A percentile compares a stretch with the other conserved stretches of the same genome.
Conservation (phyloP, 1,140 invertebrate genomes). For the Thaumetopoea pityocampa region DNA sequence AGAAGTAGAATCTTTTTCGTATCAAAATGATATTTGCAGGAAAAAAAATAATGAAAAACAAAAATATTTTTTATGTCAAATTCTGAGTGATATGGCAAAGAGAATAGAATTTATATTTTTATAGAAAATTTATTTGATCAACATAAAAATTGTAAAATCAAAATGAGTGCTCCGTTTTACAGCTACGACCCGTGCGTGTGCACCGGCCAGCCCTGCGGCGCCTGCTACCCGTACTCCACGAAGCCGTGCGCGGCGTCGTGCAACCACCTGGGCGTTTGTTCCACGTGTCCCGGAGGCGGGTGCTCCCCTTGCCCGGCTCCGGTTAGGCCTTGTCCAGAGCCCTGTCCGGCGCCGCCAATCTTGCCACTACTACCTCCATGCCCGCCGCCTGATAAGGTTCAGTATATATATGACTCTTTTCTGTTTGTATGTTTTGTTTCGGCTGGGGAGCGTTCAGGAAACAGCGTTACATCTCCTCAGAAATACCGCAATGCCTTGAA, state of each 20-base stretch:
- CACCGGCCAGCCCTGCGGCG: constrained; percentile 50
- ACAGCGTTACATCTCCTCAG: too few species aligned
- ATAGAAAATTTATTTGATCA: constrained; percentile 16
- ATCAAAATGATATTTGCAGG: constrained; percentile 1
- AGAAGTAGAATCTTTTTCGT: too few species aligned
- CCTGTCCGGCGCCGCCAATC: constrained; percentile 42
- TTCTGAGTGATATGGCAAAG: too few species aligned
- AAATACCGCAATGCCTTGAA: too few species aligned
- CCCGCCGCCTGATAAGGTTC: constrained; percentile 59
- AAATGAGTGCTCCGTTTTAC: constrained; percentile 60
- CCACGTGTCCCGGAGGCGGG: constrained; percentile 55
- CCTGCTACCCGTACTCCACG: constrained; percentile 51
- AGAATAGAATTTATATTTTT: too few species aligned
- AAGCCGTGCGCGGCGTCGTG: constrained; percentile 49
- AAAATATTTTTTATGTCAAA: constrained; percentile 4
- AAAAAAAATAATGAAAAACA: constrained; percentile 21
- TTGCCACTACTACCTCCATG: constrained; percentile 52
- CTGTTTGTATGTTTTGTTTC: too few species aligned
- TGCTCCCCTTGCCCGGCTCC: constrained; percentile 60
- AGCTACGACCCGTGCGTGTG: constrained; percentile 59
- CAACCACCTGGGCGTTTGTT: constrained; percentile 48
- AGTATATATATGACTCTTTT: too few species aligned
- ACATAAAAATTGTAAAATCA: constrained; percentile 32
- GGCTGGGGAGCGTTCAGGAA: too few species aligned
- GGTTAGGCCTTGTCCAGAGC: constrained; percentile 51